Base-by-base conservation (phyloP, 2,113 vertebrate species). In the Petrocephalus microphthalmus region DNA sequence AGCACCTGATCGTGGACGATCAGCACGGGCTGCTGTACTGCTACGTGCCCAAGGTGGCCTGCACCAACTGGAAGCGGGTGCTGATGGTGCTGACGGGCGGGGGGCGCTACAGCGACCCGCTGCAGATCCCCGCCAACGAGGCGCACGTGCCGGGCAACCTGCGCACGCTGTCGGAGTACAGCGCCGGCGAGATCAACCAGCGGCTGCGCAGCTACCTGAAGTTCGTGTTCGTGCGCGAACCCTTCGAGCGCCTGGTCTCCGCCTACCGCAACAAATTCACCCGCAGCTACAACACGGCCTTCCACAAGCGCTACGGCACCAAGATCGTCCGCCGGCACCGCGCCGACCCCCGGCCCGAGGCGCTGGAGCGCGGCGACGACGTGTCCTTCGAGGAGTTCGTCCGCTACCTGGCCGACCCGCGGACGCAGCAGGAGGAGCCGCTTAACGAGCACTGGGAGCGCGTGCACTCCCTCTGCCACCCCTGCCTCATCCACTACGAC, bases 361-460 rank as follows among this genome's bases (percentile, higher is more conserved):
- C 97, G 2, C 93, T 97, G 93, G 94, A 96, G 88, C 95, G 91
- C 0, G 98, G 98, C 1, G 94, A 97, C 0, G 97, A 98, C 0
- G 97, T 99, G 87, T 97, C 96, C 90, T 99, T 99, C 0, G 95
- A 96, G 22, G 98, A 99, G 94, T 99, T 99, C 2, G 96, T 99
- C 51, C 96, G 97, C 91, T 99, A 98, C 92, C 94, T 99, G 67
- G 95, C 98, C 91, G 97, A 99, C 19, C 97, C 97, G 0, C 96
- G 94, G 86, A 98, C 98, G 0, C 97, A 97, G 92, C 93, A 95
- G 7, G 95, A 97, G 3, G 97, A 96, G 89, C 98, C 98, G 45
- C 97, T 99, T 94, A 99, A 99, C 0, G 98, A 99, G 92, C 98
- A 99, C 94, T 99, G 98, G 98, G 97, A 99, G 94, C 94, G 97